phyloP scores from a whole-genome alignment of 2,113 vertebrate genomes.

The Dipodomys ordii region DNA sequence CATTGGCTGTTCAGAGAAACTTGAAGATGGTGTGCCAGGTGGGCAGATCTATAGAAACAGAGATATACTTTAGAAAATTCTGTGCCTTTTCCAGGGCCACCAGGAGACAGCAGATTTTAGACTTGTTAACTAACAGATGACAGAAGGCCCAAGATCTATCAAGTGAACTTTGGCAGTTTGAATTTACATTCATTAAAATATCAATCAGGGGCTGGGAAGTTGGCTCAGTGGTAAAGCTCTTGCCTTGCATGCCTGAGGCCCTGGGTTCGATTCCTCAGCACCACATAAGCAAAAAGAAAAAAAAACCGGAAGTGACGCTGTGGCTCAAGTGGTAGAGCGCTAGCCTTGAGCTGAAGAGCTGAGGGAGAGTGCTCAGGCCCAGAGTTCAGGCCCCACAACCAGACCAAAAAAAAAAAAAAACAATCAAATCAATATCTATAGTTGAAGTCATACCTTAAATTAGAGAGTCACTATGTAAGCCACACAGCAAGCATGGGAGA shows the following conservation, averaged over 20 bases:
- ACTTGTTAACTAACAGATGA: not conserved
- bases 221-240: too few relatives aligned
- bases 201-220: too few relatives aligned
- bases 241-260: too few relatives aligned
- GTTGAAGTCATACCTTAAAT: not conserved
- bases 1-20: not conserved
- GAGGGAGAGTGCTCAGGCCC: too few relatives aligned
- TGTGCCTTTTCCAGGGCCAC: not conserved
- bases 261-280: too few relatives aligned
- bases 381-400: too few relatives aligned
- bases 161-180: not conserved
- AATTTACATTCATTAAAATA: not conserved
- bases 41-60: not conserved
- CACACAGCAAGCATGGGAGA: not conserved
- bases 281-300: too few relatives aligned
- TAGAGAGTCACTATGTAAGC: not conserved
- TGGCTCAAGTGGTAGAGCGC: too few relatives aligned
- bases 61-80: not conserved
- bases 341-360: too few relatives aligned
- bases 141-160: not conserved
- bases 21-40: not conserved
- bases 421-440: not conserved
- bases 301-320: too few relatives aligned
- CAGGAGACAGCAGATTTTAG: not conserved
- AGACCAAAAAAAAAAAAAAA: not conserved